Evolutionary conservation across 1,140 invertebrate genomes (phyloP).

Genomic region (Penaeus vannamei): DNA sequence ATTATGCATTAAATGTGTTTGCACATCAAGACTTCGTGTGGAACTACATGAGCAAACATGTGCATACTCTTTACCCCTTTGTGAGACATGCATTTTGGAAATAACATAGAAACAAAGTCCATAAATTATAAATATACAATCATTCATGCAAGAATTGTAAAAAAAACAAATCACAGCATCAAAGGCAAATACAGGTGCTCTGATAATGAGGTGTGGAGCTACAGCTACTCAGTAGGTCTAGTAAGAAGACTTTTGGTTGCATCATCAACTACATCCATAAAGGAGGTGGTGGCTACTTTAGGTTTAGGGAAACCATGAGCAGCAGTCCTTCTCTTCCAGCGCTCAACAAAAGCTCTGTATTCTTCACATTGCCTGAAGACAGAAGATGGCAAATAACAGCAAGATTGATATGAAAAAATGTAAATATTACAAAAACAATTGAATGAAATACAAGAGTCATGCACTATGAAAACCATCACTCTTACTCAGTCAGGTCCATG

Average conservation of each 20-base stretch:
- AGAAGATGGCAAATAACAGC: constrained; percentile 22
- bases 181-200: not conserved
- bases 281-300: constrained; percentile 2
- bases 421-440: not conserved
- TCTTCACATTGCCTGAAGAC: constrained; percentile 52
- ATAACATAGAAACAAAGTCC: too few species aligned
- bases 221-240: constrained; percentile 21
- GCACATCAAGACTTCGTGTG: too few species aligned
- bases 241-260: constrained; percentile 30
- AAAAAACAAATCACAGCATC: too few species aligned
- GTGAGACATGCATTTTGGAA: too few species aligned
- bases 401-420: not conserved
- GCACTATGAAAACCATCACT: too few species aligned
- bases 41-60: too few species aligned
- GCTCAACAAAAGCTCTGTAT: constrained; percentile 42
- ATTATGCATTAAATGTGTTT: too few species aligned
- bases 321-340: constrained; percentile 39
- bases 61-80: too few species aligned
- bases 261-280: constrained; percentile 54
- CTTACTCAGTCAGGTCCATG: too few species aligned
- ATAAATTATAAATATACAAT: too few species aligned
- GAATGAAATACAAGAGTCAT: not conserved
- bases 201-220: not conserved
- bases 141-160: too few species aligned
- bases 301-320: constrained; percentile 48